Evolutionary conservation across 2,113 vertebrate genomes (phyloP).

Genomic region (Ammospiza caudacuta): DNA sequence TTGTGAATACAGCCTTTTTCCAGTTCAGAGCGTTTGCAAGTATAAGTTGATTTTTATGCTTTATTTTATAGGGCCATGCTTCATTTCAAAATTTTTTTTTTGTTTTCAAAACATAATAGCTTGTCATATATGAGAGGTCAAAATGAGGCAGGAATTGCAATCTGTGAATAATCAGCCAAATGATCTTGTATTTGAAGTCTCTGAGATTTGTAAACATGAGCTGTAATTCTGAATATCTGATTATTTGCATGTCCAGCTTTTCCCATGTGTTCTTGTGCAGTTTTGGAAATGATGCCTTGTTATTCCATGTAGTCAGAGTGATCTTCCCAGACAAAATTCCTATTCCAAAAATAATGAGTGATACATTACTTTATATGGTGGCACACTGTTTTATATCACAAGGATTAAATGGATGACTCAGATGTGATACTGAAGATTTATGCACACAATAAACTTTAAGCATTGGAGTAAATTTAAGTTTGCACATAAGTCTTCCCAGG

Average conservation of each 20-base stretch:
- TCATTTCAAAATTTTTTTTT: neutral
- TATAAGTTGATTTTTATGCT: constrained; percentile 26
- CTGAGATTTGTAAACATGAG: neutral
- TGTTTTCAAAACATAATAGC: neutral
- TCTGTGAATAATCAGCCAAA: constrained; percentile 12
- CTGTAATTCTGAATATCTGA: neutral
- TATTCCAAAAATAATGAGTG: neutral
- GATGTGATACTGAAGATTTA: neutral
- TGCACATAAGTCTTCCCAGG: neutral
- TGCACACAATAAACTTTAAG: neutral
- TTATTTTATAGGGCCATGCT: neutral
- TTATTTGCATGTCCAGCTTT: neutral
- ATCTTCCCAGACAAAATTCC: neutral
- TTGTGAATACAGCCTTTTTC: neutral
- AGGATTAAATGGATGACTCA: neutral
- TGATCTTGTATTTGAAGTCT: neutral
- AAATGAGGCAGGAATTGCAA: neutral
- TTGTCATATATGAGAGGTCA: neutral
- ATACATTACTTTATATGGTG: neutral
- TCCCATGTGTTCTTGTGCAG: neutral
- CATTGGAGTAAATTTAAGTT: neutral
- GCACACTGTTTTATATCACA: neutral
- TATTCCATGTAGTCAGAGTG: neutral
- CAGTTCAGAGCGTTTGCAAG: neutral
- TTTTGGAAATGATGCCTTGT: neutral